phyloP scores from a whole-genome alignment of 2,888 invertebrate species.

The Trichogramma evanescens region DNA sequence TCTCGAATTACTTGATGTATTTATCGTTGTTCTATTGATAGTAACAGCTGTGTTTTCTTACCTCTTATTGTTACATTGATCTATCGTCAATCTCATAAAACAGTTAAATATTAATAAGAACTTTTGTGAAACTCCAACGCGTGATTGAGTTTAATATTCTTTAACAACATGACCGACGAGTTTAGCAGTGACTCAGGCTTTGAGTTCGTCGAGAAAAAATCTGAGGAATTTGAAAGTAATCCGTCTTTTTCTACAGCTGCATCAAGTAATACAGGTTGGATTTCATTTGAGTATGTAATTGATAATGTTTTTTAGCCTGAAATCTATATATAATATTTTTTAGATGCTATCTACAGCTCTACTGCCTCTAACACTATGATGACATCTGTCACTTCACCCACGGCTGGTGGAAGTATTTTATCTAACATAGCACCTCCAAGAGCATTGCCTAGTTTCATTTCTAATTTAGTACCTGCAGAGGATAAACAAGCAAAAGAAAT shows the following conservation, averaged over 20 bases:
- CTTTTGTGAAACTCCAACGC: no score
- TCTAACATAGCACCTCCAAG: slow-evolving; percentile 65
- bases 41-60: no score
- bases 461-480: slow-evolving; percentile 43
- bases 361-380: background rate
- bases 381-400: slow-evolving; percentile 23
- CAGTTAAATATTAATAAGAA: no score
- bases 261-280: slow-evolving; percentile 36
- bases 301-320: background rate
- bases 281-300: background rate
- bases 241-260: slow-evolving; percentile 27
- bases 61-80: no score
- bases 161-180: slow-evolving; percentile 40
- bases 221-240: slow-evolving; percentile 32
- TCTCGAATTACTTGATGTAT: no score
- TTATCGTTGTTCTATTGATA: no score
- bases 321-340: slow-evolving; percentile 17
- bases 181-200: slow-evolving; percentile 43
- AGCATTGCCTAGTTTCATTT: slow-evolving; percentile 60
- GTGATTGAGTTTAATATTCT: background rate
- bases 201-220: slow-evolving; percentile 42
- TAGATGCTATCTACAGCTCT: slow-evolving; percentile 36
- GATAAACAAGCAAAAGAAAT: slow-evolving; percentile 17
- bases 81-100: no score
- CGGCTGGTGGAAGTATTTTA: slow-evolving; percentile 54